Base-by-base conservation (phyloP, 2,113 vertebrate genomes). In the Elachura formosa region DNA sequence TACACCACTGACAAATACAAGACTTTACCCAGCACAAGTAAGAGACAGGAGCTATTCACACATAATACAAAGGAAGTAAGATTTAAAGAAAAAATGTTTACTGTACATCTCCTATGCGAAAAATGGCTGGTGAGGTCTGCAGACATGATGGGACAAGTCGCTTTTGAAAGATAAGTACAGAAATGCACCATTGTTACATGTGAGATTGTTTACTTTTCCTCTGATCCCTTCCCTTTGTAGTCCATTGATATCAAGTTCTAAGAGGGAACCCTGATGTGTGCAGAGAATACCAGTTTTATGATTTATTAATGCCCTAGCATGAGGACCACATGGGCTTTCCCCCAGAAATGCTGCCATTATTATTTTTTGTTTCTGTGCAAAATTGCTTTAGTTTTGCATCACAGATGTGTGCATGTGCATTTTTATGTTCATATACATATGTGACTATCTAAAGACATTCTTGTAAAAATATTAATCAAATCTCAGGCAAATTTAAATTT, bases 241-340 rank as follows among this genome's bases (percentile, higher is more conserved):
- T 90, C 84, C 73, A 69, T 24, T 83, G 89, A 87, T 74, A 91
- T 49, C 13, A 79, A 43, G 59, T 91, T 94, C 93, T 93, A 85
- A 96, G 81, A 77, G 38, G 62, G 48, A 96, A 85, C 74, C 89
- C 93, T 91, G 93, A 94, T 93, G 94, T 45, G 71, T 94, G 95
- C 75, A 90, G 61, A 76, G 74, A 96, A 81, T 41, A 74, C 15
- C 54, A 83, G 74, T 69, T 73, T 63, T 69, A 96, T 95, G 81
- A 90, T 89, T 96, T 97, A 97, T 96, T 97, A 85, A 97, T 85
- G 81, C 41, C 71, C 28, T 66, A 73, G 87, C 67, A 91, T 91
- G 63, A 66, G 10, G 22, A 72, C 67, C 75, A 83, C 12, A 23
- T 4, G n/a, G 41, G 48, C 40, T 75, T 81, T 52, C 71, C 41